phyloP scores from a whole-genome alignment of 2,888 invertebrate species.

The Orthosia gracilis region DNA sequence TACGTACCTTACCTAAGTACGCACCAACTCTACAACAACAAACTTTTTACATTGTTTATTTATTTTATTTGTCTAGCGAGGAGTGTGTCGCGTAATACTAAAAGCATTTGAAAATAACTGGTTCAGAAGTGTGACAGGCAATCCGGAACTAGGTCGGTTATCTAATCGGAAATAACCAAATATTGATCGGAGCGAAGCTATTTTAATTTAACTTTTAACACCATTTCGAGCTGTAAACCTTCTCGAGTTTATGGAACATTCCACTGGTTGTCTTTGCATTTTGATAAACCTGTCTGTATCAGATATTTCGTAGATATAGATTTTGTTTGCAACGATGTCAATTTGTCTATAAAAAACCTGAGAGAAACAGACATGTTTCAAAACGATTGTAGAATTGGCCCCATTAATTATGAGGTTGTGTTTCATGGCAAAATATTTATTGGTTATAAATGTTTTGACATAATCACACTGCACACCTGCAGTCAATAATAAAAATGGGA shows the following conservation, averaged over 20 bases:
- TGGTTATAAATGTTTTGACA: not conserved
- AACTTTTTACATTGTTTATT: slow-evolving; percentile 35
- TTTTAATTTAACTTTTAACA: slow-evolving; percentile 46
- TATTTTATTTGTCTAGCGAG: slow-evolving; percentile 35
- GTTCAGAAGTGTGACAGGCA: slow-evolving; percentile 66
- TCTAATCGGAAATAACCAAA: slow-evolving; percentile 70
- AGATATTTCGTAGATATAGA: not conserved
- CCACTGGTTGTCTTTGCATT: slow-evolving; percentile 8
- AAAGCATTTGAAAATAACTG: slow-evolving; percentile 46
- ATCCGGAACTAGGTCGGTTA: slow-evolving; percentile 74
- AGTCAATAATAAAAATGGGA: not conserved
- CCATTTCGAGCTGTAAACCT: slow-evolving; percentile 11
- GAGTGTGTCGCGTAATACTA: slow-evolving; percentile 51
- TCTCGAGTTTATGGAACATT: slow-evolving; percentile 30
- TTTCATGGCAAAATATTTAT: not conserved
- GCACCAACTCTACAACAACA: slow-evolving; percentile 5
- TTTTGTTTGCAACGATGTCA: not conserved
- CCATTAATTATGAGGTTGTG: not conserved
- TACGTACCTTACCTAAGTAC: slow-evolving; percentile 15
- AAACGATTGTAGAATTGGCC: not conserved
- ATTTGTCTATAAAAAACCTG: not conserved
- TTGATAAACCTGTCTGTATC: not conserved
- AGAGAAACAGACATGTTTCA: not conserved
- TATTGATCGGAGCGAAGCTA: slow-evolving; percentile 57
- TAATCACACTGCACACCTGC: not conserved